These are phyloP conservation scores for Seriola quinqueradiata DNA, from an alignment of 2,113 vertebrate species.

Conservation along the genomic window DNA sequence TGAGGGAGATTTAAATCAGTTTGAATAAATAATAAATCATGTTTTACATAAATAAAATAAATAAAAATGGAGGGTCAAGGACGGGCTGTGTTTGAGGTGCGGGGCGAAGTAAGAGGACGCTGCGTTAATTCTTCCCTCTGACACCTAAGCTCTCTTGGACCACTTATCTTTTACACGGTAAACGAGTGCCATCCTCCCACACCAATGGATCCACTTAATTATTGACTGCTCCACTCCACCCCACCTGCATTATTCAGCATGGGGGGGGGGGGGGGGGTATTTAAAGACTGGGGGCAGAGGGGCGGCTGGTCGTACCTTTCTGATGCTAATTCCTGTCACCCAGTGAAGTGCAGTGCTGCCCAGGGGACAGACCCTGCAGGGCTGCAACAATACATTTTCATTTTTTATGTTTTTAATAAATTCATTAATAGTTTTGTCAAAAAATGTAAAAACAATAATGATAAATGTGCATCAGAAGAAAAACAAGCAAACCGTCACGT, in stretches of 20 bases:
- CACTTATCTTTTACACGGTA: slow-evolving; percentile 72
- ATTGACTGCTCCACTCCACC: slow-evolving; percentile 87
- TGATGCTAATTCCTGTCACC: slow-evolving; percentile 80
- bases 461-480: not conserved
- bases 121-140: slow-evolving; percentile 42
- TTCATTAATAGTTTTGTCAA: not conserved
- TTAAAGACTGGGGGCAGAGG: slow-evolving; percentile 80
- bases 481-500: too few species aligned
- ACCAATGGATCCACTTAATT: slow-evolving; percentile 86
- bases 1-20: not conserved
- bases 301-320: slow-evolving; percentile 75
- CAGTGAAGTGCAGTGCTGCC: slow-evolving; percentile 62
- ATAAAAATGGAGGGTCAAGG: too few species aligned
- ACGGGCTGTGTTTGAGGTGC: not conserved
- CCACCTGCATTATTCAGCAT: slow-evolving; percentile 86
- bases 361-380: not conserved
- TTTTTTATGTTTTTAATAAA: not conserved
- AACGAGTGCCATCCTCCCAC: slow-evolving; percentile 81
- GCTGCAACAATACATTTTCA: not conserved
- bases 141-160: slow-evolving; percentile 65
- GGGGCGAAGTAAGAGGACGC: slow-evolving; percentile 44
- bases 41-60: not conserved
- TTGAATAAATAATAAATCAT: not conserved
- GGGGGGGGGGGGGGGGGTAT: slow-evolving; percentile 80
- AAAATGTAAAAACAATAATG: not conserved